Evolutionary conservation across 2,113 vertebrate genomes (phyloP), one percentile per base, ranked within the genome.

Genomic region (Erinaceus europaeus): DNA sequence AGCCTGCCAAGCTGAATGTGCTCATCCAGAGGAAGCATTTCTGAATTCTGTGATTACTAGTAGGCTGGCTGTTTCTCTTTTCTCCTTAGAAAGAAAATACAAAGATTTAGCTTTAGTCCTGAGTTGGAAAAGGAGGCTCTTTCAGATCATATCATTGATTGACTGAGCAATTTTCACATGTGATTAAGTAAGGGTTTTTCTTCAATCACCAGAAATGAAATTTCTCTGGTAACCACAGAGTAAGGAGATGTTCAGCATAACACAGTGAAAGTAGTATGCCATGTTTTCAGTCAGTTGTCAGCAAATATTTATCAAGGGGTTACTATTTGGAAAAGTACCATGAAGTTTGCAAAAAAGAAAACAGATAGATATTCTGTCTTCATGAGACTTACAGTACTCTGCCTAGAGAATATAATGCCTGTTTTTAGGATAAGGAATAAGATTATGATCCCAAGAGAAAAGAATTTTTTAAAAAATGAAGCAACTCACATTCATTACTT

Each of bases 161-260:
- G 48, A n/a, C 17, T 25, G 74, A 40, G 34, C 78, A 40, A 32
- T 74, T 88, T 89, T 48, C 40, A 42, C 68, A 29, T 42, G 67
- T 61, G 34, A 52, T 90, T 81, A 69, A 14, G 38, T 57, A 52
- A 52, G 79, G 75, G 18, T 89, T 90, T 90, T 65, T 82, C 50
- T 81, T 15, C 80, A 84, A 27, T 48, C 36, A 40, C 44, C 15
- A 29, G 10, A 67, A 77, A 48, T 18, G n/a, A 18, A 65, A 9
- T 57, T 67, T 46, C 1, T 69, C 64, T 64, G 59, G 57, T 52
- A 55, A 64, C 38, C 32, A 40, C 20, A 5, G 46, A 53, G 55
- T 42, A 52, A 48, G 29, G 64, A 84, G 40, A 40, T 13, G 48
- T 44, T 21, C 82, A 67, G 59, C 36, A 36, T 21, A 25, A 29